Evolutionary conservation across 1,140 invertebrate species (phyloP).

Genomic region (Aplysia californica): DNA sequence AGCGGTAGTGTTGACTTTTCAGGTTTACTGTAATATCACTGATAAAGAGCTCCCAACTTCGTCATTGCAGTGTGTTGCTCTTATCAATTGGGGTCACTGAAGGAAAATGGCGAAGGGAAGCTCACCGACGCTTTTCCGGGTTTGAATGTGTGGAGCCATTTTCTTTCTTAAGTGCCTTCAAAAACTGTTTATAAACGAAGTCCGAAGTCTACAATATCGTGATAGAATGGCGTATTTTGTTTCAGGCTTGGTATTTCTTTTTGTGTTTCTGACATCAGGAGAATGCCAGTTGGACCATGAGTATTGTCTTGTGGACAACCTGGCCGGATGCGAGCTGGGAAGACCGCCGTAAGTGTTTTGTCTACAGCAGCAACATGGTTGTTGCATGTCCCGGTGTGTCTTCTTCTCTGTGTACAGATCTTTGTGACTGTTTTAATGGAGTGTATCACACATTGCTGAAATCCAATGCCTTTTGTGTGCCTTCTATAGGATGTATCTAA

Average conservation of each 20-base stretch:
- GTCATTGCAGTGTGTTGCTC: background rate
- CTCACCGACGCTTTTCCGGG: too few relatives aligned
- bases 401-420: background rate
- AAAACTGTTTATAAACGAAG: background rate
- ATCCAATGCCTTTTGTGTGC: background rate
- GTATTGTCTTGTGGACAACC: slow-evolving; percentile 12
- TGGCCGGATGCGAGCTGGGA: slow-evolving; percentile 25
- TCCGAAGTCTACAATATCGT: background rate
- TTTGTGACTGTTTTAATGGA: background rate
- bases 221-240: background rate
- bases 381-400: background rate
- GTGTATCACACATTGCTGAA: background rate
- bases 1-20: too few relatives aligned
- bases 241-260: background rate
- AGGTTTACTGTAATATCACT: background rate
- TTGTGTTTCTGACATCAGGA: background rate
- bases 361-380: background rate
- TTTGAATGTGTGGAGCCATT: too few relatives aligned
- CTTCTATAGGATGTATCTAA: background rate
- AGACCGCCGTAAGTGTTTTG: slow-evolving; percentile 36
- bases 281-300: background rate
- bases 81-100: slow-evolving; percentile 12
- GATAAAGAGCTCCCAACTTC: background rate
- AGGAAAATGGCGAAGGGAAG: slow-evolving; percentile 12
- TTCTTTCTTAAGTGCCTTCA: too few relatives aligned